A percentile compares a stretch with the other conserved stretches of the same genome.
Evolutionary conservation across 2,113 vertebrate genomes (phyloP).

Genomic region (Spermophilus dauricus): DNA sequence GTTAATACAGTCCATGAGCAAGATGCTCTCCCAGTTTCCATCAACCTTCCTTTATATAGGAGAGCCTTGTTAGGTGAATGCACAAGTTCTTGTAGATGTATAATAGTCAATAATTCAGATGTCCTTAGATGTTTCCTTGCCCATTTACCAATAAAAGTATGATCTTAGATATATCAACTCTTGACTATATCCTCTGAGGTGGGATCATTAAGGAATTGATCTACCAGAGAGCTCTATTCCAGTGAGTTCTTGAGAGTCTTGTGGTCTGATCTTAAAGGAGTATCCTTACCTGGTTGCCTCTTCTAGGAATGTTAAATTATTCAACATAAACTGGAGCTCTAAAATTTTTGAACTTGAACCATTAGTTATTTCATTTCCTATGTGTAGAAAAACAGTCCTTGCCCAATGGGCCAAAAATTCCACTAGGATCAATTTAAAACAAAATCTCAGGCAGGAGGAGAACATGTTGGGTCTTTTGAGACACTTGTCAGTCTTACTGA

Average conservation of each 20-base stretch:
- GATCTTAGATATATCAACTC: background rate
- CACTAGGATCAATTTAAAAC: background rate
- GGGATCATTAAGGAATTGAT: background rate
- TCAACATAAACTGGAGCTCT: background rate
- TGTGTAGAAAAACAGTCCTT: background rate
- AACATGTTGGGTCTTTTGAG: background rate
- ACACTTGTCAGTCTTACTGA: background rate
- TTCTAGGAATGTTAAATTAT: constrained; percentile 14
- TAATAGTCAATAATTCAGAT: background rate
- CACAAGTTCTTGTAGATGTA: background rate
- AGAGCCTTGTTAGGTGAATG: background rate
- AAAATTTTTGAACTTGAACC: background rate
- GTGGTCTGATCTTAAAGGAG: background rate
- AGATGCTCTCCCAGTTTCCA: background rate
- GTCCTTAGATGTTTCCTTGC: background rate
- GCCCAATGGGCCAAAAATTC: background rate
- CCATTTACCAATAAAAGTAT: background rate
- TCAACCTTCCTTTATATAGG: background rate
- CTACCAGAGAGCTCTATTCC: background rate
- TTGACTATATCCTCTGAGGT: background rate
- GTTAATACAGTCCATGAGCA: background rate
- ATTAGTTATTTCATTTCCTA: background rate
- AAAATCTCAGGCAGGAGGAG: background rate
- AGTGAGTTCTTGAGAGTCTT: background rate
- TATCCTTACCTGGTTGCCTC: background rate